Evolutionary conservation across 2,797 vertebrate species (phyloP).

Genomic region (Acipenser ruthenus): DNA sequence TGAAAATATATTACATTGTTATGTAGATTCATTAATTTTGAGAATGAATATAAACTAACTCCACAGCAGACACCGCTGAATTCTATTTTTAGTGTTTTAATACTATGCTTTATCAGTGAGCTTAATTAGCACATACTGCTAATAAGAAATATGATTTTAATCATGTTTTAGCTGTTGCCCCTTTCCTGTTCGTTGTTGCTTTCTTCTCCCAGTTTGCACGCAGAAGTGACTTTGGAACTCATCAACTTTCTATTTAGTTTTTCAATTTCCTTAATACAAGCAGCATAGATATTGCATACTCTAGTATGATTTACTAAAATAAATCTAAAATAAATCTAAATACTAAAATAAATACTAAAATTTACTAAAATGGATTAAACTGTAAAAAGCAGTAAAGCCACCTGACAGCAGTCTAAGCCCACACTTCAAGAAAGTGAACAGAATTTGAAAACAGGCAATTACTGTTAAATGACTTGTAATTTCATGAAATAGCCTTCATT

Average conservation of each 20-base stretch:
- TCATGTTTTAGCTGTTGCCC: constrained; percentile 48
- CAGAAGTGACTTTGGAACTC: constrained; percentile 66
- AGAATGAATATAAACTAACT: too few relatives aligned
- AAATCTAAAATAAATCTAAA: too few relatives aligned
- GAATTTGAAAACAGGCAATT: too few relatives aligned
- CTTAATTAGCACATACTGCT: not conserved
- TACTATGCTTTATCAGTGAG: constrained; percentile 2
- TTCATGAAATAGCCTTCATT: too few relatives aligned
- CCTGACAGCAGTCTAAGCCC: not conserved
- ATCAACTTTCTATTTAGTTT: constrained; percentile 68
- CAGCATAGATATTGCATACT: not conserved
- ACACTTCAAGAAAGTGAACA: not conserved
- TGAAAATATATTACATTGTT: not conserved
- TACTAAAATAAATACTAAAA: too few relatives aligned
- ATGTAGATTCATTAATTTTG: not conserved
- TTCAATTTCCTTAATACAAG: constrained; percentile 68
- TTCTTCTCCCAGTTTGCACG: constrained; percentile 58
- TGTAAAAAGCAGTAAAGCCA: not conserved
- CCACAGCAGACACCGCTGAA: not conserved
- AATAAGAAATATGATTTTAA: too few relatives aligned
- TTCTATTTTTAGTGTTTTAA: not conserved
- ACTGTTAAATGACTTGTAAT: too few relatives aligned
- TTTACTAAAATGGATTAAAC: not conserved
- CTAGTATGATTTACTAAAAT: not conserved
- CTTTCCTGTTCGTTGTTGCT: constrained; percentile 48